phyloP scores from a whole-genome alignment of 2,797 vertebrate genomes.

The Nannoperca obscura region DNA sequence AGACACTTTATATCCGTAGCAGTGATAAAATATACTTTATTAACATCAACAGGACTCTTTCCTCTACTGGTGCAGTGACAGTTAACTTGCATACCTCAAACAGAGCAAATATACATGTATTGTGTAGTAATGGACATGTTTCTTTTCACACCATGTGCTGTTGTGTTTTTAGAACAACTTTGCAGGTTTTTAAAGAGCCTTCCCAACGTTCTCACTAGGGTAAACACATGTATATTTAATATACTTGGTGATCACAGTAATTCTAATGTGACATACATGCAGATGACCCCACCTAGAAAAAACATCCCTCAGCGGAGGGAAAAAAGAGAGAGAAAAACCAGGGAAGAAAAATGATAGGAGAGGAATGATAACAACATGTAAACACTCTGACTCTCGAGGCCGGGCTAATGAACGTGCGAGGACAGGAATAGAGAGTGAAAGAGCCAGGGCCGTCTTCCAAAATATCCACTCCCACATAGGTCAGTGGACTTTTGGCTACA shows the following conservation, averaged over 20 bases:
- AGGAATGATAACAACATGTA: slow-evolving; percentile 83
- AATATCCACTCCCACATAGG: slow-evolving; percentile 91
- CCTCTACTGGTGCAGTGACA: not conserved
- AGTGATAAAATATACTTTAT: not conserved
- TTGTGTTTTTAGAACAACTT: slow-evolving; percentile 11
- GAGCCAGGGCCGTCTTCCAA: slow-evolving; percentile 85
- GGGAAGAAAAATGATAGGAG: slow-evolving; percentile 76
- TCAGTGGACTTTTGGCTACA: slow-evolving; percentile 96
- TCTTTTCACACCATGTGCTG: not conserved
- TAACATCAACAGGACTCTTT: not conserved
- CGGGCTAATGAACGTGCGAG: slow-evolving; percentile 89
- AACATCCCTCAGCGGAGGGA: slow-evolving; percentile 42
- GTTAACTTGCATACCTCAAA: not conserved
- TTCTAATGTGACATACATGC: slow-evolving; percentile 65
- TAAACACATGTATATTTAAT: slow-evolving; percentile 71
- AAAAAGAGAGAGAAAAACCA: slow-evolving; percentile 57
- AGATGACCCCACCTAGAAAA: slow-evolving; percentile 72
- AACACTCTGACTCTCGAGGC: slow-evolving; percentile 85
- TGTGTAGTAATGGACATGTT: not conserved
- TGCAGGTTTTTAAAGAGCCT: slow-evolving; percentile 43
- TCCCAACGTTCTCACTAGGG: slow-evolving; percentile 49
- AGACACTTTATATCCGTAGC: not conserved
- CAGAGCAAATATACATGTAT: not conserved
- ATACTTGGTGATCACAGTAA: slow-evolving; percentile 52
- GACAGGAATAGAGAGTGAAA: slow-evolving; percentile 82